Evolutionary conservation across 2,888 invertebrate genomes (phyloP), one percentile per base, ranked within the genome.

Genomic region (Oscheius sp.): DNA sequence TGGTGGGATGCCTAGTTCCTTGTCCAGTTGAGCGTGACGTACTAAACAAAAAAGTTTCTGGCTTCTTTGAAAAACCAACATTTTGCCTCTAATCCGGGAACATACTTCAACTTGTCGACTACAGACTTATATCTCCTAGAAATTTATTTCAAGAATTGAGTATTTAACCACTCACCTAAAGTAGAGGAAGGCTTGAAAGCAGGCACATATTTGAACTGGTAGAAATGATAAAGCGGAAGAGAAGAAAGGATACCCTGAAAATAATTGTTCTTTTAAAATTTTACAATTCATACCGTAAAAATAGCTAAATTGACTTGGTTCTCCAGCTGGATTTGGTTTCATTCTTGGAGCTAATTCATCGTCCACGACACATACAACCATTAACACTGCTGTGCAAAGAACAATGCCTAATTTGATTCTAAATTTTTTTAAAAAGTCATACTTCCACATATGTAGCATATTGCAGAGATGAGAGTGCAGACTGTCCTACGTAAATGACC

Each of bases 351-450:
- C 75, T 70, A 86, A 69, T 69, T 86, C 86, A 67, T 86, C 85
- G 69, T 86, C 86, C 2, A 86, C 86, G 1, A 83, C 83, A 65
- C 85, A 86, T 8, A 86, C 85, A n/a, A 83, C 79, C 82, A 84
- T 84, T 31, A 85, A 69, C 6, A 85, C 83, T 2, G 83, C 84
- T 0, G 80, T 78, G 55, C 75, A 81, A 2, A 82, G 71, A 37
- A 77, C 72, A 34, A 82, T 74, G 66, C 82, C 81, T 81, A 52
- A 42, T 70, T 20, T 10, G 37, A 37, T 15, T 37, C 8, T 10
- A 37, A 37, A 37, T 52, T 34, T 25, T 15, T 37, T 37, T 37
- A 23, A 25, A 64, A 37, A 23, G 17, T 42, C 77, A 57, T 37
- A 84, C 84, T 84, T 66, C 84, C 84, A 57, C 76, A 73, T 23